Base-by-base conservation (phyloP, 1,140 invertebrate genomes). In the Solenopsis fugax region DNA sequence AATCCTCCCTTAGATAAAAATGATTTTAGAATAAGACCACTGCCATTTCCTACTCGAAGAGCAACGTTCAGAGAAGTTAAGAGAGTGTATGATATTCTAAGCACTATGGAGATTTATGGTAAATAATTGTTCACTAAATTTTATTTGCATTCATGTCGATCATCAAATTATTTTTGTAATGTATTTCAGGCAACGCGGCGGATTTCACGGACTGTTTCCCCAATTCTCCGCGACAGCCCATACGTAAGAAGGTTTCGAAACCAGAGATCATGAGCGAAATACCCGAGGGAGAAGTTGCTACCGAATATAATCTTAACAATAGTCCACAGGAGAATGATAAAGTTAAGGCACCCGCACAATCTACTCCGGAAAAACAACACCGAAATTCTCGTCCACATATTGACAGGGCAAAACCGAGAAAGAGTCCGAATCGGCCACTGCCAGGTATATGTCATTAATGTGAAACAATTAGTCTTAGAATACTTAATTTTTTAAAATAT, bases 1-100 rank as follows among this genome's bases (percentile, higher is more conserved):
- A 96, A 96, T 85, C 96, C 98, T 2, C 94, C 96, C 1, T 93
- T 98, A 13, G 95, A 96, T 87, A 96, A 96, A 93, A 96, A 95
- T 62, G 97, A 98, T 92, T 60, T 91, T 9, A 95, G 97, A 80
- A 93, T 98, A 13, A 94, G 98, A 92, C 96, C 96, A 56, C 96
- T 99, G 88, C 98, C 98, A 7, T 98, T 99, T 94, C 96, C 97
- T 1, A 98, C 98, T 0, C 96, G 97, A 89, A 96, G 98, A 90
- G 97, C 98, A 4, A 98, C 97, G 2, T 98, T 97, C 89, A 97
- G 96, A 76, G 98, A 98, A 96, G 96, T 98, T 0, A 96, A 97
- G 93, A 95, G 98, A 80, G 97, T 98, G 1, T 97, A 98, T 92
- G 96, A 96, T 56, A 95, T 97, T 76, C 93, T 99, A 5, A 96